phyloP scores from a whole-genome alignment of 2,113 vertebrate genomes.

The Ochotona princeps region DNA sequence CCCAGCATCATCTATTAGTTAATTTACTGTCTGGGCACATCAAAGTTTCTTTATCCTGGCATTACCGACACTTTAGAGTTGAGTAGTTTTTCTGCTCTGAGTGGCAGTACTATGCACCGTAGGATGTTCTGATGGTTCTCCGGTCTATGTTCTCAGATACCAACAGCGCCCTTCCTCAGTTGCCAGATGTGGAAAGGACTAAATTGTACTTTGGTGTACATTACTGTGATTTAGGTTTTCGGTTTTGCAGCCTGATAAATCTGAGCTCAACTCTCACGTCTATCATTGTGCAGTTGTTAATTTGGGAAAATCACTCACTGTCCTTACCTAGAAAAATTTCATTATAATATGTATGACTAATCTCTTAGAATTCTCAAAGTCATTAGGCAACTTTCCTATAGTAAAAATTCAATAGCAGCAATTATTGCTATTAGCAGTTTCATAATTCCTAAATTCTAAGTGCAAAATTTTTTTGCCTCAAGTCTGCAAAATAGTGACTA shows the following conservation, averaged over 20 bases:
- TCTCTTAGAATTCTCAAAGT: background rate
- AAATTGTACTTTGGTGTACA: background rate
- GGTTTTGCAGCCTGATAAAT: background rate
- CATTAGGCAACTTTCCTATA: background rate
- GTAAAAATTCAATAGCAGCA: constrained; percentile 15
- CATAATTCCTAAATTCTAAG: constrained; percentile 30
- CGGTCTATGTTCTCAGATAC: background rate
- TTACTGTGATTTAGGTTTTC: background rate
- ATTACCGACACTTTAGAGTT: background rate
- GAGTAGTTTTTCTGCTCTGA: background rate
- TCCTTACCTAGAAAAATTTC: background rate
- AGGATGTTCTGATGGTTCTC: background rate
- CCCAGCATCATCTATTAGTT: background rate
- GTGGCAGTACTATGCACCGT: background rate
- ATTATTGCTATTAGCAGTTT: constrained; percentile 25
- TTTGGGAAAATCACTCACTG: constrained; percentile 18
- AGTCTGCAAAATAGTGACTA: constrained; percentile 23
- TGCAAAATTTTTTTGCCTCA: background rate
- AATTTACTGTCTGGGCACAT: background rate
- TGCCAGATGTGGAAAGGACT: background rate
- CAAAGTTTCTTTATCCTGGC: background rate
- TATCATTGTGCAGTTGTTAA: background rate
- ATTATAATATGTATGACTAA: background rate
- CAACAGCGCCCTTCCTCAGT: background rate
- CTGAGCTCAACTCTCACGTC: background rate